Evolutionary conservation across 1,140 invertebrate genomes (phyloP).

Genomic region (Trinorchestia longiramus): DNA sequence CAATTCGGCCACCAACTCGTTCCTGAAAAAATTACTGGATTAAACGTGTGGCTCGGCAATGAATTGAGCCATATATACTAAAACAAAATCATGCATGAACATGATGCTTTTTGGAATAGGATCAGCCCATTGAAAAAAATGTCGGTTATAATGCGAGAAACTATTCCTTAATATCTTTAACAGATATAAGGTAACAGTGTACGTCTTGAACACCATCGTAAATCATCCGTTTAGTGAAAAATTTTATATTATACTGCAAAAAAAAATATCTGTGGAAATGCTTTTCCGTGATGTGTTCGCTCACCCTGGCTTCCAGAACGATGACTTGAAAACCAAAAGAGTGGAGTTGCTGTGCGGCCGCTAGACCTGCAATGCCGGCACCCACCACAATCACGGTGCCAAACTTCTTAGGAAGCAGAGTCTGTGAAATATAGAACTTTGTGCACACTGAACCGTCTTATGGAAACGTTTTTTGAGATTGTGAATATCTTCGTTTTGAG

Average conservation of each 20-base stretch:
- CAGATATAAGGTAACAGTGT: too few species aligned
- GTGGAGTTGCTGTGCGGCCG: conserved; percentile 92
- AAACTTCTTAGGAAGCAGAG: conserved; percentile 64
- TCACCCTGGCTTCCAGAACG: conserved; percentile 90
- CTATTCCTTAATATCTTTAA: too few species aligned
- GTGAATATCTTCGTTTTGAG: not conserved
- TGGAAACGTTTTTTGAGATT: not conserved
- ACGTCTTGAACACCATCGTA: too few species aligned
- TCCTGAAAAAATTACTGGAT: conserved; percentile 75
- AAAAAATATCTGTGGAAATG: not conserved
- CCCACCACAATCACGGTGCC: conserved; percentile 67
- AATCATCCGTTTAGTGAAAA: too few species aligned
- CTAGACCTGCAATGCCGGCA: conserved; percentile 92
- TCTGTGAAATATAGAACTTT: conserved; percentile 11
- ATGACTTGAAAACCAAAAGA: conserved; percentile 97
- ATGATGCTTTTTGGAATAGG: too few species aligned
- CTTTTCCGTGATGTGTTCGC: conserved; percentile 59
- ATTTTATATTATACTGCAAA: too few species aligned
- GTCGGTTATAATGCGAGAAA: too few species aligned
- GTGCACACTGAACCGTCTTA: not conserved
- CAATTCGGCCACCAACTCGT: conserved; percentile 94
- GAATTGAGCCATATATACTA: too few species aligned
- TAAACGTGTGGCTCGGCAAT: too few species aligned
- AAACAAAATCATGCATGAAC: too few species aligned
- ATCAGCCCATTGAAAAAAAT: too few species aligned